Evolutionary conservation across 2,888 invertebrate genomes (phyloP).

Genomic region (Bellardia pandia): DNA sequence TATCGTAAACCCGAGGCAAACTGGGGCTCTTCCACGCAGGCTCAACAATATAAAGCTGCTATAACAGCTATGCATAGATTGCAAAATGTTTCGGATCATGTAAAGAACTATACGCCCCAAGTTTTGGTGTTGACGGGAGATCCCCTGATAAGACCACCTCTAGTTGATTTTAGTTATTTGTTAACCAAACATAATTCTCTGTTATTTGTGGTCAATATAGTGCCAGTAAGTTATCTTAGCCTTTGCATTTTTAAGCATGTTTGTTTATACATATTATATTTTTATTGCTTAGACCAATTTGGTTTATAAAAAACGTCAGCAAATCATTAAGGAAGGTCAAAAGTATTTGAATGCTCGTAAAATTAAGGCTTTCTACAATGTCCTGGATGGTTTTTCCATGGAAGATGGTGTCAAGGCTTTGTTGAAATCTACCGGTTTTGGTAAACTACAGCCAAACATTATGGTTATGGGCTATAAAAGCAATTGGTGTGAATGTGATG

Average conservation of each 20-base stretch:
- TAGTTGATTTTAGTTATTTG: conserved; percentile 95
- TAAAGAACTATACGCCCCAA: conserved; percentile 98
- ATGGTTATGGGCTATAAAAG: conserved; percentile 97
- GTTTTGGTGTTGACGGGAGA: conserved; percentile 92
- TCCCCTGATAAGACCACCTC: conserved; percentile 93
- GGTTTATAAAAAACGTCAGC: conserved; percentile 87
- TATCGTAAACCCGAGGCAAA: conserved; percentile 98
- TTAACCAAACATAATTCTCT: conserved; percentile 96
- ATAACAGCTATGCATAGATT: conserved; percentile 92
- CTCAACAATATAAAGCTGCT: conserved; percentile 97
- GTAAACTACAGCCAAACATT: conserved; percentile 96
- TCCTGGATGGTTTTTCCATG: conserved; percentile 90
- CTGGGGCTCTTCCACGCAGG: conserved; percentile 99
- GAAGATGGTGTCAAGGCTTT: conserved; percentile 93
- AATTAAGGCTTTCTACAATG: conserved; percentile 94
- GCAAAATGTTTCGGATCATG: conserved; percentile 95
- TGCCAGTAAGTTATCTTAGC: conserved; percentile 86
- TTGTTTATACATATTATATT: too few species aligned
- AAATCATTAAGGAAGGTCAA: conserved; percentile 88
- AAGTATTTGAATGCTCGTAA: conserved; percentile 92
- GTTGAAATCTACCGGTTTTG: conserved; percentile 95
- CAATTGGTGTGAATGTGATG: conserved; percentile 92
- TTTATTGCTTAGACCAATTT: conserved; percentile 85
- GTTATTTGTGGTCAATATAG: conserved; percentile 94
- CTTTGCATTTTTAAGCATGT: background rate